Evolutionary conservation across 1,140 invertebrate species (phyloP).

Genomic region (Papilio xuthus): DNA sequence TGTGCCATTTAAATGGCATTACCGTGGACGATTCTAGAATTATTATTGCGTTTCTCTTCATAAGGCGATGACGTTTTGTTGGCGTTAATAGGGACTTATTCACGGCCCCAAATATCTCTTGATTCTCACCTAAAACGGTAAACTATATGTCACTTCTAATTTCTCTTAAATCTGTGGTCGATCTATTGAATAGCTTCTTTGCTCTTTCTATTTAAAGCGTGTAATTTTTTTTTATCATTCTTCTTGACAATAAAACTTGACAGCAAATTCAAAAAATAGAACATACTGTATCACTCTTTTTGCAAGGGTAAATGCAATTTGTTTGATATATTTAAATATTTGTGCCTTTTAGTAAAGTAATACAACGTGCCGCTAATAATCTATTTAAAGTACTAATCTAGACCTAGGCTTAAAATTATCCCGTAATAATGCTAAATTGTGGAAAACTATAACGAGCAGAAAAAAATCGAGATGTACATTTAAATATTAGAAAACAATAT

Average conservation of each 20-base stretch:
- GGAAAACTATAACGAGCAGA: no score
- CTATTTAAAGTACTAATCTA: no score
- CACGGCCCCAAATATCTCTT: conserved; percentile 47
- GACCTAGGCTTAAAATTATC: no score
- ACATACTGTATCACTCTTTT: background rate
- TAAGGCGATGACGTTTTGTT: conserved; percentile 67
- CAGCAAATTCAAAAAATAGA: background rate
- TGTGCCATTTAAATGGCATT: conserved; percentile 73
- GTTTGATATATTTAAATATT: background rate
- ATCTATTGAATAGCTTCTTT: background rate
- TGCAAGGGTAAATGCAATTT: background rate
- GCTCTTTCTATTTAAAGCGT: background rate
- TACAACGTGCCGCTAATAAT: no score
- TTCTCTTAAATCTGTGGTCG: background rate
- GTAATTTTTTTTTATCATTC: background rate
- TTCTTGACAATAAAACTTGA: conserved; percentile 2
- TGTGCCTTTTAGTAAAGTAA: no score
- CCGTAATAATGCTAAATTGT: no score
- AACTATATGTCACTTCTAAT: conserved; percentile 46
- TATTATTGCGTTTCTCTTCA: conserved; percentile 68
- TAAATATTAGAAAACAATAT: no score
- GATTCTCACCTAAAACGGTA: conserved; percentile 71
- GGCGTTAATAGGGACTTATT: conserved; percentile 62
- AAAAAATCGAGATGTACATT: no score
- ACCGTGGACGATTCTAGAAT: conserved; percentile 68